phyloP scores from a whole-genome alignment of 2,888 invertebrate species.

The Cephus pulcher region DNA sequence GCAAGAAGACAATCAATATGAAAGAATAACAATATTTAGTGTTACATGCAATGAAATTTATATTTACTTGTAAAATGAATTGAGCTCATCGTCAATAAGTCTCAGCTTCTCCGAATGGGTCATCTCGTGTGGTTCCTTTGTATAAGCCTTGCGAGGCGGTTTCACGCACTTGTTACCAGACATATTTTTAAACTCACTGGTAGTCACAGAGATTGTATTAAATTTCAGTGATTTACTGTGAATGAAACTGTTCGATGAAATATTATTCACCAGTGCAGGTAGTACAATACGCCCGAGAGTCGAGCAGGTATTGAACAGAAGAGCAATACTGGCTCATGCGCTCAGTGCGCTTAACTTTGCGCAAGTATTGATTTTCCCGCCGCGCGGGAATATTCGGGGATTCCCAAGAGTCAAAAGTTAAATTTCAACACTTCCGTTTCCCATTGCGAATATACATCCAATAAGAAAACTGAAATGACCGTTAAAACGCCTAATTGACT shows the following conservation, averaged over 20 bases:
- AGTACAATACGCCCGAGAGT: background rate
- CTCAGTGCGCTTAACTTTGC: background rate
- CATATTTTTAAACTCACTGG: slow-evolving; percentile 33
- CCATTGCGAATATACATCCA: background rate
- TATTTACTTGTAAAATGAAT: slow-evolving; percentile 62
- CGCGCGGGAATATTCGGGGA: background rate
- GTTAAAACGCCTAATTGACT: background rate
- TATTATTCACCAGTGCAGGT: background rate
- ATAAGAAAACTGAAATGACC: background rate
- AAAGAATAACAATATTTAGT: background rate
- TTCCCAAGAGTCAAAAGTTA: background rate
- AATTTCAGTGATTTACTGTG: background rate
- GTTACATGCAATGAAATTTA: background rate
- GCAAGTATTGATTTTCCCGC: slow-evolving; percentile 6
- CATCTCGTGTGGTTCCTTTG: slow-evolving; percentile 63
- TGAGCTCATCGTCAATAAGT: slow-evolving; percentile 63
- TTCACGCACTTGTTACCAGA: slow-evolving; percentile 58
- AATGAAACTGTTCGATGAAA: background rate
- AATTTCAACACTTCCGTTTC: background rate
- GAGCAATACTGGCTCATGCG: background rate
- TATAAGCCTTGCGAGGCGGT: slow-evolving; percentile 52
- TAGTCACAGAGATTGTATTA: background rate
- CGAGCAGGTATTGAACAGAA: background rate
- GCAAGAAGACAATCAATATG: background rate
- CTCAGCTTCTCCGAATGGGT: slow-evolving; percentile 60